phyloP scores from a whole-genome alignment of 1,140 invertebrate genomes.

The Pissodes strobi region DNA sequence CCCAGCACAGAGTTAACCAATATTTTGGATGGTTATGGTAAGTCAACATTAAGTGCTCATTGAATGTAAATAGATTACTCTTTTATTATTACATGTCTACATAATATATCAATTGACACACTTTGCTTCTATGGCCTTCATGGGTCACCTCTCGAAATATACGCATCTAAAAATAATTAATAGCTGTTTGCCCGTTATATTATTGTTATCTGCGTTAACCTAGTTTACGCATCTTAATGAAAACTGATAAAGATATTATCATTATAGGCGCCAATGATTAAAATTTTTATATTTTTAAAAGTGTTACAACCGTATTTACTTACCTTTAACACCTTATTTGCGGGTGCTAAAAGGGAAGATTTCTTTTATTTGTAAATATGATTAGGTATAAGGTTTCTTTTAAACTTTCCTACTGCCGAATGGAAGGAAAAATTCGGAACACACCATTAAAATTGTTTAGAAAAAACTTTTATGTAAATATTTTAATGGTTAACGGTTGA shows the following conservation, averaged over 20 bases:
- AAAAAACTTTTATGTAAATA: too few species aligned
- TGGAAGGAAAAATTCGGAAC: too few species aligned
- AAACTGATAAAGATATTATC: slow-evolving; percentile 6
- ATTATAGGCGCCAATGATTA: too few species aligned
- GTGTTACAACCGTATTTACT: slow-evolving; percentile 13
- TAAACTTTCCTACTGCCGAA: too few species aligned
- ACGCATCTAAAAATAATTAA: slow-evolving; percentile 40
- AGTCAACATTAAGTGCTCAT: slow-evolving; percentile 56
- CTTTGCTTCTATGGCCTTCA: slow-evolving; percentile 40
- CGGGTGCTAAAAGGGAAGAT: slow-evolving; percentile 4
- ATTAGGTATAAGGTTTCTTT: too few species aligned
- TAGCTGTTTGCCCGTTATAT: slow-evolving; percentile 26
- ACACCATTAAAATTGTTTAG: too few species aligned
- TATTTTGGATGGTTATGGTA: slow-evolving; percentile 87
- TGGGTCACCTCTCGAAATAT: slow-evolving; percentile 37
- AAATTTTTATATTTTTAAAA: slow-evolving; percentile 3
- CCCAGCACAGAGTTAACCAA: slow-evolving; percentile 82
- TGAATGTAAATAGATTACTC: background rate
- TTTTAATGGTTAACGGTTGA: too few species aligned
- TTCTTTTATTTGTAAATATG: background rate
- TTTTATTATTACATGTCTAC: background rate
- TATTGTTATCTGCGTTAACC: slow-evolving; percentile 32
- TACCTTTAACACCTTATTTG: background rate
- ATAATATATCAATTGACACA: slow-evolving; percentile 40
- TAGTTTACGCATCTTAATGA: slow-evolving; percentile 24